A percentile compares a stretch with the other conserved stretches of the same genome.
phyloP scores from a whole-genome alignment of 1,140 invertebrate species.

The Lordiphosa mommai region DNA sequence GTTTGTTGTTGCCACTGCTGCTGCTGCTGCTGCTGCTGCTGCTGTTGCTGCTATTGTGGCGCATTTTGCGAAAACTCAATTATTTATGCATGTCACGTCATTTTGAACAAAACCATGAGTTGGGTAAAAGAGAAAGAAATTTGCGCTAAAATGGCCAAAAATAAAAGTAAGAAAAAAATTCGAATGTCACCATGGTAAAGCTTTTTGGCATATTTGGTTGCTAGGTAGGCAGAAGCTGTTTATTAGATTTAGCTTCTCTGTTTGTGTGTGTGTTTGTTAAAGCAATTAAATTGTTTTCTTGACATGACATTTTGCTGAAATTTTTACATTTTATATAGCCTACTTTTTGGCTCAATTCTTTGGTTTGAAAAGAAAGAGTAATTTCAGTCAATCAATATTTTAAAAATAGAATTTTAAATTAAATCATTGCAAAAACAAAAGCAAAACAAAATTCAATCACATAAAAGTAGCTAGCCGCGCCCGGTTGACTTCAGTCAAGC shows the following conservation, averaged over 20 bases:
- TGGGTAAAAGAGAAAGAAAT: constrained; percentile 32
- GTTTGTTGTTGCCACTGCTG: constrained; percentile 18
- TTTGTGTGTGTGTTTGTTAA: constrained; percentile 1
- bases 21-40: constrained; percentile 10
- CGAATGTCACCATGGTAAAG: neutral
- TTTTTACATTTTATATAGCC: no score
- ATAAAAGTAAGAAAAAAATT: constrained; percentile 17
- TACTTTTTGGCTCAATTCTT: no score
- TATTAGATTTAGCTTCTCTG: constrained; percentile 51
- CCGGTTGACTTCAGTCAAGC: constrained; percentile 47
- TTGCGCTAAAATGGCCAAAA: constrained; percentile 3
- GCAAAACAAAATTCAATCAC: neutral
- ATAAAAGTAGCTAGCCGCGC: constrained; percentile 16
- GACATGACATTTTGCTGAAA: no score
- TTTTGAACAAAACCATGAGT: constrained; percentile 43
- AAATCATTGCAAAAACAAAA: constrained; percentile 7
- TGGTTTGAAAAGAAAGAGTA: no score
- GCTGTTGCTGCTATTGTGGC: constrained; percentile 28
- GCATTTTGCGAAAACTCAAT: constrained; percentile 62
- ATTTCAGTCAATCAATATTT: no score
- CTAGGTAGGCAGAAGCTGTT: constrained; percentile 39
- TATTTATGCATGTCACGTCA: constrained; percentile 71
- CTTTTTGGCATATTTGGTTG: neutral
- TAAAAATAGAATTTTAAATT: neutral
- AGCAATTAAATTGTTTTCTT: neutral